These are phyloP conservation scores for Drosophila tristis DNA, from an alignment of 1,140 invertebrate species.

Conservation along the genomic window DNA sequence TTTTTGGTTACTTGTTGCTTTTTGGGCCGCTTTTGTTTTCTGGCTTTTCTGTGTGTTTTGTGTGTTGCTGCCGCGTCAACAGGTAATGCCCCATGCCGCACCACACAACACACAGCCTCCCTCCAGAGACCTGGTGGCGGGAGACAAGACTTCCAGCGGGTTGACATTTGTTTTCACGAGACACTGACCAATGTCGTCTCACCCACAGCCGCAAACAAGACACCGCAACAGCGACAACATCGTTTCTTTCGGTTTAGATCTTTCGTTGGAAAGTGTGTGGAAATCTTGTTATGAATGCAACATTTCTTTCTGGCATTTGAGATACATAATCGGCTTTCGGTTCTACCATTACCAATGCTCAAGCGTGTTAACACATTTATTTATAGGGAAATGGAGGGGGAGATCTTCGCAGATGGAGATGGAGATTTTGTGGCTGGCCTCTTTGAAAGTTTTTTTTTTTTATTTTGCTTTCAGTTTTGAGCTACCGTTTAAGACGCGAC, in stretches of 20 bases:
- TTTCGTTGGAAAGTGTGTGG: conserved; percentile 30
- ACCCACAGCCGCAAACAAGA: conserved; percentile 25
- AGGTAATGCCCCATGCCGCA: conserved; percentile 61
- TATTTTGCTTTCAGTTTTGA: conserved; percentile 5
- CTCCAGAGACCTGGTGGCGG: conserved; percentile 9
- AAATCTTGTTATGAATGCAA: conserved; percentile 72
- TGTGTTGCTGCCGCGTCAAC: conserved; percentile 53
- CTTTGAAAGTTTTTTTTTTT: conserved; percentile 22
- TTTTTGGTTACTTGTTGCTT: conserved; percentile 73
- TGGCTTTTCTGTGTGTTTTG: conserved; percentile 33
- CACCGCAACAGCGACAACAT: no score
- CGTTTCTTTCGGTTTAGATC: no score
- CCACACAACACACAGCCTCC: conserved; percentile 42
- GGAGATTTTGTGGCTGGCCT: conserved; percentile 8
- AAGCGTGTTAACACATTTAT: conserved; percentile 54
- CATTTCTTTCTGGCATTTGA: conserved; percentile 51
- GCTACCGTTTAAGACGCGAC: conserved; percentile 21
- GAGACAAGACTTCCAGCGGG: conserved; percentile 47
- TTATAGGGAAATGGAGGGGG: no score
- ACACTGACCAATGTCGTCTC: conserved; percentile 59
- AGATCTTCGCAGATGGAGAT: background rate
- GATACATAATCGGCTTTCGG: conserved; percentile 61
- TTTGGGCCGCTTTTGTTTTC: conserved; percentile 24
- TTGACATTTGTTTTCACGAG: conserved; percentile 63
- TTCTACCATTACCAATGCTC: conserved; percentile 17